Base-by-base conservation (phyloP, 1,140 invertebrate species). In the Sarcophaga bullata region DNA sequence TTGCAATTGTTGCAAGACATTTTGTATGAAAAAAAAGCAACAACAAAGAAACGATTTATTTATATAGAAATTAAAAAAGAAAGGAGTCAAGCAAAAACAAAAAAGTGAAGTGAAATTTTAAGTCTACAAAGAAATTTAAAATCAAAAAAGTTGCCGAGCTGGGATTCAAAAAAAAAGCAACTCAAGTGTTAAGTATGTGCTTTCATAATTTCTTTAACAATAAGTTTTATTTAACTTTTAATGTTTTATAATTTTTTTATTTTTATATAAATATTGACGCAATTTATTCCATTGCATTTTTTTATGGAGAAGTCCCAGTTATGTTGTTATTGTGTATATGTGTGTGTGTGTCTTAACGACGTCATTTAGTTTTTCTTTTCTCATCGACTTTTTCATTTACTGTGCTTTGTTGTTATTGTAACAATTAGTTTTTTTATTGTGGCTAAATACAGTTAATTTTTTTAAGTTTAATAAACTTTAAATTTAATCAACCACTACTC, bases 121-220 rank as follows among this genome's bases (percentile, higher is more conserved):
- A 37, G 25, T 19, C n/a, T 7, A 25, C 17, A 10, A 68, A 68
- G 19, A 17, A 68, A 19, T 19, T 17, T 17, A 6, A 19, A 68
- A 68, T 13, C 13, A 68, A 68, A 68, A 68, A 25, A 68, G 3
- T 25, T 68, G 19, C 15, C n/a, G 19, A 25, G 6, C 19, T 68
- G n/a, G 62, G n/a, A 68, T 37, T 37, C 1, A 37, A 37, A 2
- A 37, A 37, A 37, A 37, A 37, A 37, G 3, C 10, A 68, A 68
- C 62, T 68, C 62, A 68, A 68, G 62, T 68, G 62, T 68, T 68
- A 68, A 68, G 62, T 68, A 68, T 19, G 62, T 68, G 25, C 25
- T 37, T 37, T 37, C 25, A 37, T 37, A 37, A 37, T 37, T 2
- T 37, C 25, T 37, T 37, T 4, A 37, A 37, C 25, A 37, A 37